phyloP scores from a whole-genome alignment of 2,888 invertebrate genomes.

The Trissolcus japonicus region DNA sequence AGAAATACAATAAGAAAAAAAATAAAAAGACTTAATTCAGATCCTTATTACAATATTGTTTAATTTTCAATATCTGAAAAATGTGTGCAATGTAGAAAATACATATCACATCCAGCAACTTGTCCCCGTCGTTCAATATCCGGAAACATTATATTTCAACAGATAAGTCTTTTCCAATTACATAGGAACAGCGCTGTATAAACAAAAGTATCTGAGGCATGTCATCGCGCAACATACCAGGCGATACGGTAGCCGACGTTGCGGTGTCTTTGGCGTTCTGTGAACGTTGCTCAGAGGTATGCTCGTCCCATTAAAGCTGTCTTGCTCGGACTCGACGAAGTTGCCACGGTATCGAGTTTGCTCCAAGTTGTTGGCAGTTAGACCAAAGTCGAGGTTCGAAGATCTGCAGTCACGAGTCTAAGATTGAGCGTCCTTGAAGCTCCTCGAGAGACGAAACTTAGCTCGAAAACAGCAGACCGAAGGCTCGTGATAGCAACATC shows the following conservation, averaged over 20 bases:
- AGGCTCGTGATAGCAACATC: constrained; percentile 67
- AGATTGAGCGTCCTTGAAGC: constrained; percentile 58
- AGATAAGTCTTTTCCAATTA: constrained; percentile 18
- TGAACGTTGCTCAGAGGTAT: constrained; percentile 53
- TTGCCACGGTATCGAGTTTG: constrained; percentile 55
- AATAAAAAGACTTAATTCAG: too few relatives aligned
- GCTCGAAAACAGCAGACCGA: constrained; percentile 59
- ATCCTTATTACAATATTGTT: too few relatives aligned
- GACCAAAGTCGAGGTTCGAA: constrained; percentile 48
- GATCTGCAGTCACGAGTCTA: constrained; percentile 61
- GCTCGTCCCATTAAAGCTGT: constrained; percentile 55
- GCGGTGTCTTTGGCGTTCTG: constrained; percentile 56
- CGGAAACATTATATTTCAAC: constrained; percentile 15
- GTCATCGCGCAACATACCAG: constrained; percentile 41
- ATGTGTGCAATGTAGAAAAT: too few relatives aligned
- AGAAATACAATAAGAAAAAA: too few relatives aligned
- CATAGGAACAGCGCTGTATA: constrained; percentile 10
- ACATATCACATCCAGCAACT: too few relatives aligned
- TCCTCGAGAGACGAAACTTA: constrained; percentile 56
- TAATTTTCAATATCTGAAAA: too few relatives aligned
- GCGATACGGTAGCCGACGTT: constrained; percentile 42
- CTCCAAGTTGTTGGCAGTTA: constrained; percentile 52
- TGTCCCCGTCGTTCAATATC: too few relatives aligned
- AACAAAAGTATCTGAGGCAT: constrained; percentile 49
- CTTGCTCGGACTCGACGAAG: constrained; percentile 51